A percentile compares a stretch with the other conserved stretches of the same genome.
Conservation (phyloP, 2,888 invertebrate species). For the Agonopterix heracliana region DNA sequence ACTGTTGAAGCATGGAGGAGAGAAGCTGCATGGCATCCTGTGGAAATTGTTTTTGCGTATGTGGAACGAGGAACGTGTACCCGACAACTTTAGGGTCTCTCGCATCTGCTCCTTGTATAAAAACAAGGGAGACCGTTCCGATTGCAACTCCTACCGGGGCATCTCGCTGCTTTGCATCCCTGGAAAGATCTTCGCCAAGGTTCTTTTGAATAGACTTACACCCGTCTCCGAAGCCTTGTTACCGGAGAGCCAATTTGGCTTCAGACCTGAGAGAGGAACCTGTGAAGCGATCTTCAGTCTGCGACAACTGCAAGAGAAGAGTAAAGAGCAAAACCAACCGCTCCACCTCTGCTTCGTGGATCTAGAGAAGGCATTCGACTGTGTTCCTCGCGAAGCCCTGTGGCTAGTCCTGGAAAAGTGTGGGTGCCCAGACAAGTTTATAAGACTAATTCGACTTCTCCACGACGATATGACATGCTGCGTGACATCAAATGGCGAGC, state of each 20-base stretch:
- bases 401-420: constrained; percentile 4
- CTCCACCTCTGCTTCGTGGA: neutral
- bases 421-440: constrained; percentile 7
- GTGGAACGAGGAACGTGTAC: constrained; percentile 11
- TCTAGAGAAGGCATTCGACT: constrained; percentile 1
- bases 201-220: neutral
- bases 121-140: constrained; percentile 1
- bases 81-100: constrained; percentile 5
- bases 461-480: constrained; percentile 11
- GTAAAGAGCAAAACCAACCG: neutral
- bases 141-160: neutral
- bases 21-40: too few relatives aligned
- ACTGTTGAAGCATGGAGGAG: too few relatives aligned
- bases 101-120: constrained; percentile 7
- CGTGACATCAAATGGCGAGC: constrained; percentile 7
- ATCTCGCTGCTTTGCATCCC: neutral
- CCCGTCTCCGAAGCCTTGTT: neutral
- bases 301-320: neutral
- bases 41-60: constrained; percentile 10
- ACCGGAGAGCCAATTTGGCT: neutral
- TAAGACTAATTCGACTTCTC: constrained; percentile 2
- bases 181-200: neutral
- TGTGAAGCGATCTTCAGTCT: neutral
- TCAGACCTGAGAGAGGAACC: too few relatives aligned
- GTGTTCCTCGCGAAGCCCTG: too few relatives aligned